Percentiles rank a stretch among this genome's conserved stretches.
Evolutionary conservation across 2,113 vertebrate species (phyloP).

Genomic region (Siniperca chuatsi): DNA sequence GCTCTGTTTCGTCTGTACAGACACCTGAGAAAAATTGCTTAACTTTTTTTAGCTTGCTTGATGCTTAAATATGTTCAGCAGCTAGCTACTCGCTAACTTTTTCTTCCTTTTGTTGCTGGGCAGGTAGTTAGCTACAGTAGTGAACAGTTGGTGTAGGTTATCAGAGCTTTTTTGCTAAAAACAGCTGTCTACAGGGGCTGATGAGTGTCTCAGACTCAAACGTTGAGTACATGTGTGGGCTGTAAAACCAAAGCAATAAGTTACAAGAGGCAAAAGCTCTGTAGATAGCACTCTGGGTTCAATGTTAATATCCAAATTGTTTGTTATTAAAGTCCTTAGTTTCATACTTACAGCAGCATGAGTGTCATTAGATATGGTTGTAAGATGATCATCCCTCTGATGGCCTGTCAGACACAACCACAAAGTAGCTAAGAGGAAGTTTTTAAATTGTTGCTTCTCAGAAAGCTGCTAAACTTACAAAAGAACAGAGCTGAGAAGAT

Average conservation of each 20-base stretch:
- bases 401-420: slow-evolving; percentile 39
- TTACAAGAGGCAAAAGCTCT: neutral
- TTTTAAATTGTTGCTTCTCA: neutral
- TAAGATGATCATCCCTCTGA: neutral
- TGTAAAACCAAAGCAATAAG: neutral
- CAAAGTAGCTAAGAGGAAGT: slow-evolving; percentile 13
- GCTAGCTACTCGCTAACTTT: neutral
- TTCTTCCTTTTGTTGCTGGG: neutral
- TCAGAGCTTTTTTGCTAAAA: neutral
- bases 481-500: neutral
- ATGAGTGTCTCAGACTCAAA: neutral
- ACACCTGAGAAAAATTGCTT: neutral
- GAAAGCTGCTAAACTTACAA: slow-evolving; percentile 6
- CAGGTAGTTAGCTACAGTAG: neutral
- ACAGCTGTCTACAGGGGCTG: no score
- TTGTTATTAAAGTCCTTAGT: neutral
- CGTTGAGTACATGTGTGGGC: neutral
- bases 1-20: neutral
- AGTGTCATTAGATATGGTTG: slow-evolving; percentile 13
- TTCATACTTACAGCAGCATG: slow-evolving; percentile 57
- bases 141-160: neutral
- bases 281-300: neutral
- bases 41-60: neutral
- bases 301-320: neutral
- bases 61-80: neutral